Evolutionary conservation across 2,113 vertebrate genomes (phyloP), one percentile per base, ranked within the genome.

Genomic region (Lutjanus erythropterus): DNA sequence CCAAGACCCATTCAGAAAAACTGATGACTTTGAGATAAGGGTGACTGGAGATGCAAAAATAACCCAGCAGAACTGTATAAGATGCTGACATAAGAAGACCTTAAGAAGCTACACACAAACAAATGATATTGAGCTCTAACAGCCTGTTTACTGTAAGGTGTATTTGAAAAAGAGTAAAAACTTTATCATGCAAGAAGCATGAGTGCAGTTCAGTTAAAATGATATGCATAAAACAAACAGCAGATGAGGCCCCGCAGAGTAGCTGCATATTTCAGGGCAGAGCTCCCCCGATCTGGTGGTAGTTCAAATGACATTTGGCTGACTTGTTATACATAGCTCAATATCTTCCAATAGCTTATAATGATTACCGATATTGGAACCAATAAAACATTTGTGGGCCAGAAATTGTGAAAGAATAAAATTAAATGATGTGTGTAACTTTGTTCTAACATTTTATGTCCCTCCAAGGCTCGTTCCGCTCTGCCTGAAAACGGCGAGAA

Each of bases 341-440:
- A 83, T 90, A 87, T 88, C 83, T 76, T 89, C 88, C 88, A 91
- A 91, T 91, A 90, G 90, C 86, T 92, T 88, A 87, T 87, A 92
- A 90, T 91, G 80, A 94, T 92, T 87, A 91, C 84, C 47, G 25
- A 89, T 89, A 92, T 91, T 91, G 88, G 86, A 92, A 87, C 84
- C 84, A 82, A 85, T 93, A 91, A 93, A 92, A 91, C 88, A 89
- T 94, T 92, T 89, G 87, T 90, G 88, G 73, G 81, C 88, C 88
- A 91, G 91, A 91, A 90, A 90, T 92, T 86, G 89, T 86, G 88
- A 90, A 91, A 91, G 88, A 83, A 86, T 92, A 89, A 93, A 93
- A 92, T 80, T 69, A 92, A 93, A 92, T 83, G 87, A 84, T 42
- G 88, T 86, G 85, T 88, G 83, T 88, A 88, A 91, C 86, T 93